Conservation (phyloP, 2,113 vertebrate genomes). For the Saccopteryx bilineata region DNA sequence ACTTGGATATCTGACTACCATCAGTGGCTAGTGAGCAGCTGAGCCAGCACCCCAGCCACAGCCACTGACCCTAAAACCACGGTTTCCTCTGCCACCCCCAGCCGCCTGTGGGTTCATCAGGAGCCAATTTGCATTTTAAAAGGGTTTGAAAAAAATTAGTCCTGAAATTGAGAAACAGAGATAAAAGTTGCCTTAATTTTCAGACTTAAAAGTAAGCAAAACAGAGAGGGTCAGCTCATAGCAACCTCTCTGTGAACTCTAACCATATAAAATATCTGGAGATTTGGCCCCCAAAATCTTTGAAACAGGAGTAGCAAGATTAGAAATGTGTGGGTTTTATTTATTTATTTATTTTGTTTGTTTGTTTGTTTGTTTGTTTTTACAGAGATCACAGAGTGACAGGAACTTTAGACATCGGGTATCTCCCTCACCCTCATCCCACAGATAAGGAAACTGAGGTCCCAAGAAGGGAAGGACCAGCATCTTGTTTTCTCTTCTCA, state of each 20-base stretch:
- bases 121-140: slow-evolving; percentile 53
- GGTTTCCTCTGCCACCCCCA: background rate
- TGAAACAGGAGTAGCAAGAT: background rate
- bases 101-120: slow-evolving; percentile 41
- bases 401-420: background rate
- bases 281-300: background rate
- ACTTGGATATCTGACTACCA: background rate
- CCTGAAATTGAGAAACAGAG: slow-evolving; percentile 60
- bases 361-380: background rate
- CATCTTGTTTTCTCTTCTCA: fast-evolving
- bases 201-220: slow-evolving; percentile 8
- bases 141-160: slow-evolving; percentile 10
- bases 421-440: too few relatives aligned
- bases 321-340: background rate
- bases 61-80: background rate
- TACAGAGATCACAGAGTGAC: background rate
- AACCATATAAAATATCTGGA: background rate
- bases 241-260: background rate
- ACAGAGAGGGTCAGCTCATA: background rate
- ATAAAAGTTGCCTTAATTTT: slow-evolving; percentile 58
- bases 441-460: background rate
- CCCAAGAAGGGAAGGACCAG: fast-evolving
- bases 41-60: background rate
- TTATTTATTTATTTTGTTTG: too few relatives aligned
- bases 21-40: background rate